Evolutionary conservation across 1,140 invertebrate species (phyloP), one percentile per base, ranked within the genome.

Genomic region (Leptinotarsa undecemlineata): DNA sequence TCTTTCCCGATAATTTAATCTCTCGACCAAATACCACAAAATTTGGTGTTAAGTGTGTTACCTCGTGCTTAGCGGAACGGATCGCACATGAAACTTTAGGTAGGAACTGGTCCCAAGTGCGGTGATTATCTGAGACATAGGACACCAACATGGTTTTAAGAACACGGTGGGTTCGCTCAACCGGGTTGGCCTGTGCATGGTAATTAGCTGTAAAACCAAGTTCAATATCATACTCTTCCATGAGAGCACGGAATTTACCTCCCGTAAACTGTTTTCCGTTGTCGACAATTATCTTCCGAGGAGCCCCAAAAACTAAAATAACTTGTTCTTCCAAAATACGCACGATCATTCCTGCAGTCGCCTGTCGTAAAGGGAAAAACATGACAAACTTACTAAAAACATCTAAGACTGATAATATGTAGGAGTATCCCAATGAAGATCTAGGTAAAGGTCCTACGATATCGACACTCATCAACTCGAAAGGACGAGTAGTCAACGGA

Each of bases 371-470:
- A 0, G 76, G 74, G 1, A 71, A 72, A 20, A 77, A 62, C 17
- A 77, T 33, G 13, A 47, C 47, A 76, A 67, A 77, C 62, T 77
- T 77, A 4, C 60, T 76, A 26, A 75, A 76, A 60, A 70, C 72
- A 62, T 76, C 70, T 3, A 33, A 13, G 2, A 77, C 74, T 17
- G 68, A 74, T 3, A 77, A 57, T 14, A 69, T 15, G 26, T 75
- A 77, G 13, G 48, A 48, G 60, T 26, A 26, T 26, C 23, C 23
- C 23, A 26, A 26, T 26, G 23, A 5, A 26, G 23, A 26, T 26
- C 4, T 72, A 66, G 81, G 78, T 17, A 84, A 76, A 48, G 66
- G 68, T 20, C 72, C 75, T 5, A 76, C 21, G 13, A 74, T 8
- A 68, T 70, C 75, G 11, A 48, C 64, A 6, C 67, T 75, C 48